Conservation (phyloP, 2,797 vertebrate species). For the Sebastolobus altivelis region DNA sequence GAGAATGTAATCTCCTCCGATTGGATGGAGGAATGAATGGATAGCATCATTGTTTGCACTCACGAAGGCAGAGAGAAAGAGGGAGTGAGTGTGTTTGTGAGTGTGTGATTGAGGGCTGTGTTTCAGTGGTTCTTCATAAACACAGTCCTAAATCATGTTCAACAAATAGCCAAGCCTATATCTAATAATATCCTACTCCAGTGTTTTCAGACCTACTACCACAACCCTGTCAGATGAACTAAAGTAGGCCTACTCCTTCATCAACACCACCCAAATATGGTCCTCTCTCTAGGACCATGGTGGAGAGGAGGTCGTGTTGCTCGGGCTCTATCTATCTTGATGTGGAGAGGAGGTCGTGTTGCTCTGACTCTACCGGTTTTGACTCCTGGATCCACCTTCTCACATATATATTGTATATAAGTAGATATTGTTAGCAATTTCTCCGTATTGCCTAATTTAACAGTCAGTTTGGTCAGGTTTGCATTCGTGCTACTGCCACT, state of each 20-base stretch:
- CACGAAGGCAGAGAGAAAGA: slow-evolving; percentile 6
- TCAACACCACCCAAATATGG: neutral
- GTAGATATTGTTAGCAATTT: neutral
- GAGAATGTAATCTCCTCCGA: slow-evolving; percentile 52
- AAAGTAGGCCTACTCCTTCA: neutral
- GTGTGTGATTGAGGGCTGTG: slow-evolving; percentile 34
- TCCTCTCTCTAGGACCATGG: no score
- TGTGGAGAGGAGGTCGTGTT: no score
- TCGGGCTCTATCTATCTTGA: no score
- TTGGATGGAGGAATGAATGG: slow-evolving; percentile 49
- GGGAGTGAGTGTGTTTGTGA: slow-evolving; percentile 1
- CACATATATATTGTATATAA: neutral
- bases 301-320: no score
- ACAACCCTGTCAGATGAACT: neutral
- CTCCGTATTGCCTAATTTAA: neutral
- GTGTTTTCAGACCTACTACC: slow-evolving; percentile 3
- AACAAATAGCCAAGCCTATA: slow-evolving; percentile 25
- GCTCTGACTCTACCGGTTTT: no score
- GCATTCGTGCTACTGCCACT: neutral
- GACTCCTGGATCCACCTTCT: no score
- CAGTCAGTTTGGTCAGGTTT: neutral
- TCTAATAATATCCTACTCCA: slow-evolving; percentile 12
- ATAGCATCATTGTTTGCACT: slow-evolving; percentile 51
- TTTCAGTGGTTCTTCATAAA: slow-evolving; percentile 50
- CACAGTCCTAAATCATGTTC: slow-evolving; percentile 30